Conservation (phyloP, 2,113 vertebrate species). For the Cynopterus brachyotis region DNA sequence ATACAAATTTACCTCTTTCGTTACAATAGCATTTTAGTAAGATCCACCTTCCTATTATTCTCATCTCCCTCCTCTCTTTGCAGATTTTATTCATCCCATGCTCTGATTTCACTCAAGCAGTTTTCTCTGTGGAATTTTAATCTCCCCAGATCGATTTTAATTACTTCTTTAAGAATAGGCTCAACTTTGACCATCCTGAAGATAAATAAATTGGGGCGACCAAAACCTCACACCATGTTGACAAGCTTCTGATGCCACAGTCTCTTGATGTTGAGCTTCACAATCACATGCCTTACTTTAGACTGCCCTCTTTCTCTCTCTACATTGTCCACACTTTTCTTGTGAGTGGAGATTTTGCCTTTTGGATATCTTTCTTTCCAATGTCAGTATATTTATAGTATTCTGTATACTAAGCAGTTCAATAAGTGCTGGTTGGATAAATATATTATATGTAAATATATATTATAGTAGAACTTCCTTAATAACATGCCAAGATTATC, state of each 20-base stretch:
- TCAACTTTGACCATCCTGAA: not conserved
- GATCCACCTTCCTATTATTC: not conserved
- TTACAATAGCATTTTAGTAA: not conserved
- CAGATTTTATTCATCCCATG: not conserved
- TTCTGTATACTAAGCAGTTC: not conserved
- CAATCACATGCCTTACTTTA: not conserved
- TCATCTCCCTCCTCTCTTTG: not conserved
- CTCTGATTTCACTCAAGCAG: not conserved
- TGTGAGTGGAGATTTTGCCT: not conserved
- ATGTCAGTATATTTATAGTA: not conserved
- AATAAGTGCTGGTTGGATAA: constrained; percentile 13
- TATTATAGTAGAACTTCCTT: not conserved
- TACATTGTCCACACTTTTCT: not conserved
- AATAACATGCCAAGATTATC: not conserved
- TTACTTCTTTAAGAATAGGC: not conserved
- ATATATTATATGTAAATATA: not conserved
- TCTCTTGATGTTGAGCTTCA: not conserved
- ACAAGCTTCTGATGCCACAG: not conserved
- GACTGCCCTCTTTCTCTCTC: not conserved
- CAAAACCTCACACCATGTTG: not conserved
- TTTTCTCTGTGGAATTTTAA: constrained; percentile 18
- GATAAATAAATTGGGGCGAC: not conserved
- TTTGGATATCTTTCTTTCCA: not conserved
- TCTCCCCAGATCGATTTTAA: not conserved
- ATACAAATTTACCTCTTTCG: not conserved